A percentile compares a stretch with the other conserved stretches of the same genome.
Evolutionary conservation across 2,797 vertebrate genomes (phyloP).

Genomic region (Paramormyrops hopkinsi): DNA sequence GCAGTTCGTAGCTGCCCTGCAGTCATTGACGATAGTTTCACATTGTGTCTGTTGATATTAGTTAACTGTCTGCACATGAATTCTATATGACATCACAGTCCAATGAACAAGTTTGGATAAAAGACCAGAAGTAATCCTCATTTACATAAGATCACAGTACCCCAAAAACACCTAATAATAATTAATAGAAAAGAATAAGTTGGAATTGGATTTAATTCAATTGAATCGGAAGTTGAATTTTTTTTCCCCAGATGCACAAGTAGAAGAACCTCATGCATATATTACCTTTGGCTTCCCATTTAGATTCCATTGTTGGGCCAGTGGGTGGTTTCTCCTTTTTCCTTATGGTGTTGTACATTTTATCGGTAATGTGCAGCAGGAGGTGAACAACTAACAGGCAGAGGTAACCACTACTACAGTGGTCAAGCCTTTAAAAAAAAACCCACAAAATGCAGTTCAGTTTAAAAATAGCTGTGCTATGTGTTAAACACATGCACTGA

Average conservation of each 20-base stretch:
- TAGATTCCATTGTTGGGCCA: neutral
- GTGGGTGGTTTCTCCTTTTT: neutral
- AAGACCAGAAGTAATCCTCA: neutral
- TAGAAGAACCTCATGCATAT: neutral
- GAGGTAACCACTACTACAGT: neutral
- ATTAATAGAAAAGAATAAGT: neutral
- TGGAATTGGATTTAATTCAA: neutral
- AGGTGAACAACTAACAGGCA: neutral
- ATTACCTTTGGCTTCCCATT: neutral
- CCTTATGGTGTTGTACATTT: neutral
- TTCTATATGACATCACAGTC: neutral
- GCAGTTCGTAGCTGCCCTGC: neutral
- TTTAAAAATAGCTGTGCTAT: neutral
- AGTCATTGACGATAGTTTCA: neutral
- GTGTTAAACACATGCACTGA: neutral
- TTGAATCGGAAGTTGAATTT: neutral
- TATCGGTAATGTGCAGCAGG: neutral
- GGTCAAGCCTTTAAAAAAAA: neutral
- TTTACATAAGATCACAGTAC: neutral
- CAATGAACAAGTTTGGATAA: neutral
- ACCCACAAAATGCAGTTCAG: neutral
- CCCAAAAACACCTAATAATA: neutral
- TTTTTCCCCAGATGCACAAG: neutral
- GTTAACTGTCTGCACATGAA: neutral
- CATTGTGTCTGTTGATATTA: neutral